Evolutionary conservation across 1,140 invertebrate species (phyloP), one percentile per base, ranked within the genome.

Genomic region (Aphelinus certus): DNA sequence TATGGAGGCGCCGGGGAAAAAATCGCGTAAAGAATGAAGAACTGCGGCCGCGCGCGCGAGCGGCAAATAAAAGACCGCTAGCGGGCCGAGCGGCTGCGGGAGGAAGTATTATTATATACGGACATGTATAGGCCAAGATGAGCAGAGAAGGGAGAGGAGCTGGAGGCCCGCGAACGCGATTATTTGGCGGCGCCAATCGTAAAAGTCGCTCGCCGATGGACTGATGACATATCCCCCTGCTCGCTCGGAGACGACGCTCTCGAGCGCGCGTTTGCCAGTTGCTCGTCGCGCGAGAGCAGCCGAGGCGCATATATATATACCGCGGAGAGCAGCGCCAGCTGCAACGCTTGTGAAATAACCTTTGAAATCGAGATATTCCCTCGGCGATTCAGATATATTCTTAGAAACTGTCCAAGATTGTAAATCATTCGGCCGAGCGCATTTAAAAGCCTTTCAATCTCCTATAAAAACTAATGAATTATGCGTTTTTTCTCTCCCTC

Each of bases 171-270:
- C 81, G 79, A 81, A 81, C 78, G 77, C 77, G 80, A 79, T 79
- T 77, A 78, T 80, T 83, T 83, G 81, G 81, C 82, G 83, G 81
- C 81, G 79, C 77, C 80, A 83, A 83, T 83, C 83, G 83, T 83
- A 85, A 84, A 83, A 81, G 79, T 82, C 77, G 79, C 72, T 79
- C 81, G 79, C 79, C 81, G 81, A 83, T 82, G 82, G 80, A 82
- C 78, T 75, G 78, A 64, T 78, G 78, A 79, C 77, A 80, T 80
- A 75, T 77, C 75, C 60, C 10, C 57, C 47, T 62, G 66, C 76
- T 77, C 64, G 10, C 51, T 56, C 64, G 51, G 9, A 64, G 47
- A 26, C 26, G 26, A 0, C 26, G 26, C 26, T 26, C 26, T 26
- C 26, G 26, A 26, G 26, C 64, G 73, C 71, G 71, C 68, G 62